A percentile compares a stretch with the other conserved stretches of the same genome.
phyloP scores from a whole-genome alignment of 1,140 invertebrate genomes.

The Neomicropteryx cornuta region DNA sequence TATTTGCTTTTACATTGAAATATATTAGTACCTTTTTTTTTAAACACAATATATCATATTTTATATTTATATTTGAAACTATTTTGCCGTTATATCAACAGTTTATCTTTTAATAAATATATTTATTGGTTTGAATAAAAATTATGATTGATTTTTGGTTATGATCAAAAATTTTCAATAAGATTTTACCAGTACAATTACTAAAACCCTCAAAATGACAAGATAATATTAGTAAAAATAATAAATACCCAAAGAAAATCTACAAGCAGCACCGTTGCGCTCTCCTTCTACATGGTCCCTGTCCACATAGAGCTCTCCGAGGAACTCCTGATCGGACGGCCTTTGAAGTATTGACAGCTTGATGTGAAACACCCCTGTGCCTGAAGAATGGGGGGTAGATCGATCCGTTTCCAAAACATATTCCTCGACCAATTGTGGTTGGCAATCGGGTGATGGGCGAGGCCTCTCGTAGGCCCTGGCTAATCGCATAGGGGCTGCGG shows the following conservation, averaged over 20 bases:
- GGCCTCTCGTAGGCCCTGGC: conserved; percentile 51
- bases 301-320: conserved; percentile 84
- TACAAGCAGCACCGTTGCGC: conserved; percentile 73
- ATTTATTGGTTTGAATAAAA: too few relatives aligned
- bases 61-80: too few relatives aligned
- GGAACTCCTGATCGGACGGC: conserved; percentile 75
- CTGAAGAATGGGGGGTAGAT: conserved; percentile 32
- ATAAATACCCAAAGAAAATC: conserved; percentile 47
- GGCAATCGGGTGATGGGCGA: conserved; percentile 60
- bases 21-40: too few relatives aligned
- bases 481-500: conserved; percentile 23
- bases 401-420: conserved; percentile 78
- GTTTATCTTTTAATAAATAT: too few relatives aligned
- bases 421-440: conserved; percentile 75
- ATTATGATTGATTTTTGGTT: too few relatives aligned
- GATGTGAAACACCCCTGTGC: conserved; percentile 63
- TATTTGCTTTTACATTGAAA: too few relatives aligned
- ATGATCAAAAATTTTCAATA: too few relatives aligned
- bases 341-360: conserved; percentile 77
- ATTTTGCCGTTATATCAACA: too few relatives aligned
- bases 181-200: too few relatives aligned
- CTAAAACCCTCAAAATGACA: too few relatives aligned
- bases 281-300: conserved; percentile 71
- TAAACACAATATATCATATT: too few relatives aligned
- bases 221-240: not conserved